Evolutionary conservation across 2,888 invertebrate species (phyloP).

Genomic region (Metallyticus violacea): DNA sequence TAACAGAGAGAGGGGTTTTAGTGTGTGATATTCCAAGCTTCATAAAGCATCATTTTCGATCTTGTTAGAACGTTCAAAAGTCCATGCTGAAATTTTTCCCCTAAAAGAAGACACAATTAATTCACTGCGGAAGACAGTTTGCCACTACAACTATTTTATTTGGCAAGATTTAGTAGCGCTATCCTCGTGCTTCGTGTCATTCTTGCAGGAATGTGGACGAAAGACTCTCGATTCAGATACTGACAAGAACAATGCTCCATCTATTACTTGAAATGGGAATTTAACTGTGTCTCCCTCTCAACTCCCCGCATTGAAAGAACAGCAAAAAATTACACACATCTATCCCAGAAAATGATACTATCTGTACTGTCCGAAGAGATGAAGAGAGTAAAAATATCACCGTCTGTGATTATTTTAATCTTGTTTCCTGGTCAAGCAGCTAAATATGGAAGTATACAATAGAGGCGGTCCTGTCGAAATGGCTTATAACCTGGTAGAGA

Average conservation of each 20-base stretch:
- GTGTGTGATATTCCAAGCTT: too few species aligned
- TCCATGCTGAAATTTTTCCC: too few species aligned
- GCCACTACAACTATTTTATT: neutral
- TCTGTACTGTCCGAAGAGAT: neutral
- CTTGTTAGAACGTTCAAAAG: too few species aligned
- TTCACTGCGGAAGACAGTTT: neutral
- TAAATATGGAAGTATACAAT: neutral
- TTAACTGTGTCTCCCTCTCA: neutral
- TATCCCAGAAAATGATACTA: neutral
- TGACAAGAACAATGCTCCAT: neutral
- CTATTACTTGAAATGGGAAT: constrained; percentile 1
- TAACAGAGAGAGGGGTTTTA: too few species aligned
- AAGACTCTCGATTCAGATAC: neutral
- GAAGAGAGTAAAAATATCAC: neutral
- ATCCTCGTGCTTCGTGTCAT: neutral
- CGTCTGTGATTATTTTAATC: neutral
- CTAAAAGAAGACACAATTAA: too few species aligned
- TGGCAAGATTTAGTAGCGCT: neutral
- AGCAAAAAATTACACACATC: neutral
- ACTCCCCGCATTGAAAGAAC: neutral
- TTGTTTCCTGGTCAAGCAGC: neutral
- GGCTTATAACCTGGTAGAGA: too few species aligned
- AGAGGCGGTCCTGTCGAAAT: too few species aligned
- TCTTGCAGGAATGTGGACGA: neutral
- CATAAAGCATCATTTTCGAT: too few species aligned